Evolutionary conservation across 2,888 invertebrate species (phyloP), one percentile per base, ranked within the genome.

Genomic region (Cataglyphis albicans): DNA sequence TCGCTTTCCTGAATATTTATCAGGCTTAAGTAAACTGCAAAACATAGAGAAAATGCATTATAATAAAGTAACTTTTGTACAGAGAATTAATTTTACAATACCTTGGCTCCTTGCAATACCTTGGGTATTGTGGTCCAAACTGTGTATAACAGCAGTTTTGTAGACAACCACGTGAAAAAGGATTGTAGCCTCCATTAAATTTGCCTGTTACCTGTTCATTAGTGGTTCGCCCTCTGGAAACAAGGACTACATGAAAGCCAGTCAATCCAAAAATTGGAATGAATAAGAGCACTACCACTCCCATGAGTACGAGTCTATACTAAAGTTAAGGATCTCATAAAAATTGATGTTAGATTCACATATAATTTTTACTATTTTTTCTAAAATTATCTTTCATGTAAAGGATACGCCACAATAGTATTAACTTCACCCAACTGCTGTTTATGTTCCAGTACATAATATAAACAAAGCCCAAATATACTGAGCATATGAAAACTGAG

Each of bases 191-290:
- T 80, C 99, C 99, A 93, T 99, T 98, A 96, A 99, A 99, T 96
- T 99, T 99, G 82, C 99, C 99, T 21, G 99, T 99, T 86, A 99
- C 99, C 96, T 99, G 99, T 95, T 99, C 99, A 95, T 99, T 99
- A 88, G 99, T 99, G 82, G 99, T 99, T 89, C 99, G 96, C 57
- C 99, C 99, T 86, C 99, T 96, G 41, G 98, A 98, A 78, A 99
- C 99, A 90, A 99, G 96, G 92, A 99, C 98, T 96, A 99, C 97
- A 95, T 99, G 99, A 95, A 99, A 99, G 86, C 98, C 98, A 85
- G 99, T 99, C 93, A 99, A 96, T 90, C 99, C 99, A 95, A 99
- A 97, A 92, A 99, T 99, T 86, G 99, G 99, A 94, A 99, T 98
- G 93, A 99, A 97, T 92, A 99, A 96, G 88, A 99, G 95, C 48